Evolutionary conservation across 2,113 vertebrate genomes (phyloP).

Genomic region (Lepus timidus): DNA sequence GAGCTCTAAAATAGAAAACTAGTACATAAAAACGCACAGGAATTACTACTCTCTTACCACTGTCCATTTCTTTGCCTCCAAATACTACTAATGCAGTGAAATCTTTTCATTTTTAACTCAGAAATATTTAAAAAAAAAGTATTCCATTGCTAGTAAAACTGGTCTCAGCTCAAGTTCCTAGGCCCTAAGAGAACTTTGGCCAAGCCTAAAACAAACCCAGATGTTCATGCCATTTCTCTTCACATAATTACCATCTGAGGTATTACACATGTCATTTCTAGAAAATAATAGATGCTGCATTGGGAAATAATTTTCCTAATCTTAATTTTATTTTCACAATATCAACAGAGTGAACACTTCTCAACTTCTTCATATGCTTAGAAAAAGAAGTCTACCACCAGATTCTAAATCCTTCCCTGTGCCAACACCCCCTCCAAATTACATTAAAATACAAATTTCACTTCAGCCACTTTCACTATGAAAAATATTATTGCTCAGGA

Average conservation of each 20-base stretch:
- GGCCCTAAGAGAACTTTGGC: neutral
- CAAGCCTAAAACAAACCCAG: neutral
- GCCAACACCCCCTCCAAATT: neutral
- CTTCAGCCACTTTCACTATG: neutral
- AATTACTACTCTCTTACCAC: neutral
- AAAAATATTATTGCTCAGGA: slow-evolving; percentile 12
- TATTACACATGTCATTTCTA: neutral
- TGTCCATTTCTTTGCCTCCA: neutral
- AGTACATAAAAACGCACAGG: neutral
- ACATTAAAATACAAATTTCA: neutral
- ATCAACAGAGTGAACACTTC: neutral
- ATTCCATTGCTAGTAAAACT: neutral
- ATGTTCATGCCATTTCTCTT: neutral
- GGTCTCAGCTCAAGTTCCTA: neutral
- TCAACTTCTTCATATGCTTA: neutral
- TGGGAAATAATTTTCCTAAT: neutral
- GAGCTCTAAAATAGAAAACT: neutral
- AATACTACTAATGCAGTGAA: neutral
- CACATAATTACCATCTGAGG: neutral
- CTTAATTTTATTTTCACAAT: neutral
- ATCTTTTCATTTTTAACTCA: neutral
- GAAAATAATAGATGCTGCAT: neutral
- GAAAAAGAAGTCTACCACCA: neutral
- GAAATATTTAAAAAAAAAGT: neutral
- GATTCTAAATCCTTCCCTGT: neutral